These are phyloP conservation scores for Coelinius sp. DNA, from an alignment of 2,888 invertebrate genomes.

Conservation along the genomic window DNA sequence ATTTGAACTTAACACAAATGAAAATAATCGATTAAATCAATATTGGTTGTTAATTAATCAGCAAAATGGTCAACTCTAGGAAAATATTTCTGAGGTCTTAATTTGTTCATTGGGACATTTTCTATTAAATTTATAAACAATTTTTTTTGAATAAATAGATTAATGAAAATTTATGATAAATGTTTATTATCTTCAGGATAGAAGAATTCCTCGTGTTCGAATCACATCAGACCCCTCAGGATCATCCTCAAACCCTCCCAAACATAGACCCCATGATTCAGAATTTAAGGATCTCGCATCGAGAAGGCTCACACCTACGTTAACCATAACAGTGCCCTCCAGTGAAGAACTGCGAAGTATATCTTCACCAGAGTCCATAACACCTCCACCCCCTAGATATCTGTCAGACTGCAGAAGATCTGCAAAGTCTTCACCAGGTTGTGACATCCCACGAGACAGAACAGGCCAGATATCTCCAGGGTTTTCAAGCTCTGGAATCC, in stretches of 20 bases:
- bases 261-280: conserved; percentile 5
- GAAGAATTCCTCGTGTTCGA: conserved; percentile 47
- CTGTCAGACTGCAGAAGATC: conserved; percentile 40
- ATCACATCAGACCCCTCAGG: conserved; percentile 40
- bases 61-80: too few relatives aligned
- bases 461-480: conserved; percentile 42
- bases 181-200: conserved; percentile 30
- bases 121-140: too few relatives aligned
- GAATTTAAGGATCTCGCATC: conserved; percentile 50
- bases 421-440: conserved; percentile 50
- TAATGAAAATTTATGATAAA: background rate
- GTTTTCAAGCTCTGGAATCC: conserved; percentile 43
- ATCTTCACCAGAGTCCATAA: conserved; percentile 65
- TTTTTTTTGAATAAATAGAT: background rate
- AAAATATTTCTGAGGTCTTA: too few relatives aligned
- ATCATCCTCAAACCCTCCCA: conserved; percentile 37
- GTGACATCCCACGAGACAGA: conserved; percentile 39
- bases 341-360: conserved; percentile 73
- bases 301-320: conserved; percentile 67
- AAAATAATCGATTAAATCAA: too few relatives aligned
- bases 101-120: too few relatives aligned
- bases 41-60: too few relatives aligned
- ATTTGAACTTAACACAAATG: too few relatives aligned
- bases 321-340: conserved; percentile 76
- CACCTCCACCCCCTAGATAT: conserved; percentile 53